Evolutionary conservation across 2,888 invertebrate genomes (phyloP).

Genomic region (Plebejus argus): DNA sequence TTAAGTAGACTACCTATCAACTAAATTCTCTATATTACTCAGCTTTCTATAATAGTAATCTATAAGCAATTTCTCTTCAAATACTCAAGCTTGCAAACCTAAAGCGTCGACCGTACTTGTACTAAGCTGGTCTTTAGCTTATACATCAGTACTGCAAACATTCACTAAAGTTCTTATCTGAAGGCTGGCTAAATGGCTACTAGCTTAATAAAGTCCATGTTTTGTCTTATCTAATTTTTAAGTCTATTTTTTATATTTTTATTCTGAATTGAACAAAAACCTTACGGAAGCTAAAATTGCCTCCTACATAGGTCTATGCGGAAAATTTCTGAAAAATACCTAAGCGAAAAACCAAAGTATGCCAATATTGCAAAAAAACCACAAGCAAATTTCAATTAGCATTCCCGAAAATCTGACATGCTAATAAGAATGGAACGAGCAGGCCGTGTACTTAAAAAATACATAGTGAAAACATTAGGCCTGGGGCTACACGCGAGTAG

Average conservation of each 20-base stretch:
- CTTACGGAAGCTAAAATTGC: not conserved
- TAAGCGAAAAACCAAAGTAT: conserved; percentile 9
- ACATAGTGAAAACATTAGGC: conserved; percentile 76
- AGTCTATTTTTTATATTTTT: not conserved
- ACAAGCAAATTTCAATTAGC: conserved; percentile 50
- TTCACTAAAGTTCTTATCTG: not conserved
- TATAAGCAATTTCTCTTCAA: not conserved
- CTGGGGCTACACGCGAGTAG: conserved; percentile 70
- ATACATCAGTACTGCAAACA: not conserved
- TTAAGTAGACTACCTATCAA: not conserved
- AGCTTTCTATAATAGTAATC: not conserved
- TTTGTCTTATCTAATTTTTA: not conserved
- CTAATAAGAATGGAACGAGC: conserved; percentile 22
- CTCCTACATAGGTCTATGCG: not conserved
- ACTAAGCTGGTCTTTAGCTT: not conserved
- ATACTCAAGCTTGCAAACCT: not conserved
- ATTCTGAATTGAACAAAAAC: not conserved
- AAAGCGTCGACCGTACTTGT: not conserved
- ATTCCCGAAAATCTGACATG: conserved; percentile 42
- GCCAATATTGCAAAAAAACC: conserved; percentile 35
- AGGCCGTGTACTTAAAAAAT: conserved; percentile 58
- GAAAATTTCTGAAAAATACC: not conserved
- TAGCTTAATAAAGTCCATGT: not conserved
- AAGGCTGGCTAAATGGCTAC: not conserved
- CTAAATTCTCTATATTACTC: not conserved